phyloP scores from a whole-genome alignment of 2,113 vertebrate species.

The Percina caprodes region DNA sequence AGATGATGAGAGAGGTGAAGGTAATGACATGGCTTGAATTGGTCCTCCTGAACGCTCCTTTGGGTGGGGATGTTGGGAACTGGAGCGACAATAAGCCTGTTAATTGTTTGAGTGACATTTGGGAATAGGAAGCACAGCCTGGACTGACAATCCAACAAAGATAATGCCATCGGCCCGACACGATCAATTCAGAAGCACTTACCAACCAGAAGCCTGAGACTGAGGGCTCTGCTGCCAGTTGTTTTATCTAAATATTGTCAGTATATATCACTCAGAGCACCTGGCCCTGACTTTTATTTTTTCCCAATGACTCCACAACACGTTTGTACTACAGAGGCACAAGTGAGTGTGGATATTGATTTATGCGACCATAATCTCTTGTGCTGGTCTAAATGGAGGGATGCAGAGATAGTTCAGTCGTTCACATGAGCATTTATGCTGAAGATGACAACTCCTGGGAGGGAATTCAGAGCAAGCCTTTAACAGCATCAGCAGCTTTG shows the following conservation, averaged over 20 bases:
- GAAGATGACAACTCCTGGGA: background rate
- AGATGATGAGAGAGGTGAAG: background rate
- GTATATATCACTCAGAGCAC: background rate
- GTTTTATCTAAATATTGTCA: background rate
- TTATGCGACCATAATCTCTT: background rate
- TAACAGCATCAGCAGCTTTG: background rate
- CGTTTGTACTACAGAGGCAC: background rate
- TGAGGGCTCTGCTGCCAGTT: background rate
- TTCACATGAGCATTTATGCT: background rate
- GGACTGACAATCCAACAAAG: constrained; percentile 4
- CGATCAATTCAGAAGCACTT: constrained; percentile 14
- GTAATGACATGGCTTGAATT: background rate
- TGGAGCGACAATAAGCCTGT: constrained; percentile 24
- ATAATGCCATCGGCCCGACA: background rate
- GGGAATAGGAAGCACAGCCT: background rate
- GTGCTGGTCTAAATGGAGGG: constrained; percentile 4
- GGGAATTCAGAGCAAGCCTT: constrained; percentile 2
- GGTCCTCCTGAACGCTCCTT: background rate
- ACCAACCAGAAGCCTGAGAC: background rate
- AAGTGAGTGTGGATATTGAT: constrained; percentile 9
- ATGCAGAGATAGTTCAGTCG: constrained; percentile 6
- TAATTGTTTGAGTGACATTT: constrained; percentile 33
- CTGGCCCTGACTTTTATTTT: background rate
- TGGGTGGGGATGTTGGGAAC: background rate
- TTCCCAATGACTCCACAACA: background rate